Evolutionary conservation across 2,888 invertebrate genomes (phyloP).

Genomic region (Nephrotoma appendiculata): DNA sequence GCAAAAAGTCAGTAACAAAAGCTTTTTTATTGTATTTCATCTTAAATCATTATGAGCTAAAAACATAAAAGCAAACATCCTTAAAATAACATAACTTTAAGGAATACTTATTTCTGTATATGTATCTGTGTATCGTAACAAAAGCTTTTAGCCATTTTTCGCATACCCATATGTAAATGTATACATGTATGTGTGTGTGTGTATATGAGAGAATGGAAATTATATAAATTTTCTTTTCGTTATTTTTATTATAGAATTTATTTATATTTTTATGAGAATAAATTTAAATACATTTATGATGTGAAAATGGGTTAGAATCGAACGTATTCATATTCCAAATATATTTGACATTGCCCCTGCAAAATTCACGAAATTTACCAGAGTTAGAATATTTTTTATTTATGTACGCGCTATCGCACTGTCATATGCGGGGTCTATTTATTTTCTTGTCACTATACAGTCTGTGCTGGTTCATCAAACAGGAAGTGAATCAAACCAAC

Average conservation of each 20-base stretch:
- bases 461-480: not conserved
- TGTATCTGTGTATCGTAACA: not conserved
- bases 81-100: not conserved
- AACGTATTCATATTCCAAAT: not conserved
- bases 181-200: not conserved
- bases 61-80: not conserved
- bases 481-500: not conserved
- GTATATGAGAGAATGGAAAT: not conserved
- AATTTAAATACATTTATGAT: not conserved
- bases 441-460: not conserved
- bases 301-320: not conserved
- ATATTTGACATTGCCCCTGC: not conserved
- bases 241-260: not conserved
- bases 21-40: not conserved
- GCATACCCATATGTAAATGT: not conserved
- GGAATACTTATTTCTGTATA: not conserved
- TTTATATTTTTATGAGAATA: not conserved
- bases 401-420: not conserved
- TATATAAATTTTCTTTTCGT: not conserved
- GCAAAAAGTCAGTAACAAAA: not conserved
- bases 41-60: not conserved
- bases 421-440: not conserved
- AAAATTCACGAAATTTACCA: not conserved
- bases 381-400: not conserved
- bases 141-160: not conserved